Conservation (phyloP, 2,797 vertebrate species). For the Tauraco hartlaubi region DNA sequence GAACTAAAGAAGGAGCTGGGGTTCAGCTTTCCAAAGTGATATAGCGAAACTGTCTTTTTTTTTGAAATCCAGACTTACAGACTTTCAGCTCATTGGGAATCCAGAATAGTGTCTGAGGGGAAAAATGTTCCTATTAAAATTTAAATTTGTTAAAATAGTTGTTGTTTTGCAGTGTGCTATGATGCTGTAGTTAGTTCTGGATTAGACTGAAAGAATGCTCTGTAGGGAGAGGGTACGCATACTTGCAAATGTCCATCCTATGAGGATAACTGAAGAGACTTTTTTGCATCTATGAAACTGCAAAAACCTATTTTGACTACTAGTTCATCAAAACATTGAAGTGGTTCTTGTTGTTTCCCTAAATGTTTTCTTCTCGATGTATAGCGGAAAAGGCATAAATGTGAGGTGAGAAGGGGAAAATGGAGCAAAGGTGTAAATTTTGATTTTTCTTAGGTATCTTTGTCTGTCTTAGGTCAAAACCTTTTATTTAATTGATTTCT, state of each 20-base stretch:
- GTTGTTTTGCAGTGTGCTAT: neutral
- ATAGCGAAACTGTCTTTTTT: neutral
- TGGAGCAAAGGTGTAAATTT: neutral
- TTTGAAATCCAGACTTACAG: neutral
- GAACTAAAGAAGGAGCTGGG: neutral
- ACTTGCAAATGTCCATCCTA: neutral
- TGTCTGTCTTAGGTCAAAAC: neutral
- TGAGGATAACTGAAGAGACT: neutral
- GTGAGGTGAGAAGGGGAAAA: neutral
- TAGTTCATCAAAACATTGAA: neutral
- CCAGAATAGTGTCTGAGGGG: neutral
- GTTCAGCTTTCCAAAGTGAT: neutral
- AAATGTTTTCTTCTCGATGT: neutral
- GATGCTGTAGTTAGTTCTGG: neutral
- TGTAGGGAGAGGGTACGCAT: neutral
- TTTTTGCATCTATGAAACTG: neutral
- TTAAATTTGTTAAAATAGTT: neutral
- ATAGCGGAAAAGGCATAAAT: neutral
- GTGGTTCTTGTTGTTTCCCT: neutral
- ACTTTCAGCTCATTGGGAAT: neutral
- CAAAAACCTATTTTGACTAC: neutral
- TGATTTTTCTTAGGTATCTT: neutral
- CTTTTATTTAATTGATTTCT: neutral
- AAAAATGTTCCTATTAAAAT: slow-evolving; percentile 6
- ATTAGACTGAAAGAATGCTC: neutral